These are phyloP conservation scores for Coreoperca whiteheadi DNA, from an alignment of 2,113 vertebrate genomes.

Conservation along the genomic window DNA sequence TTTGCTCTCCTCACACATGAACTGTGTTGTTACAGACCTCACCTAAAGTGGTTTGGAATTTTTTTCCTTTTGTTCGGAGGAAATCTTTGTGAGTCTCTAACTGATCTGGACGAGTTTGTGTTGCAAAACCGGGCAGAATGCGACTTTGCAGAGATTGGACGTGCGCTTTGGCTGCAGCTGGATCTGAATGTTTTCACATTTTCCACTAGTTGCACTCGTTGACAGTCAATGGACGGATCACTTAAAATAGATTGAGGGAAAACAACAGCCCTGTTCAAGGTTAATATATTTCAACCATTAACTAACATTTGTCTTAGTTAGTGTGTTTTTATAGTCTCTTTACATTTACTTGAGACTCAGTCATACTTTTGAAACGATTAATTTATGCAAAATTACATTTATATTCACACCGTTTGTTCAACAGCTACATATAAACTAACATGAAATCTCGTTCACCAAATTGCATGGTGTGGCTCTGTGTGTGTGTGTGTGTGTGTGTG, in stretches of 20 bases:
- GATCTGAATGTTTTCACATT: conserved; percentile 2
- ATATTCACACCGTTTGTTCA: conserved; percentile 7
- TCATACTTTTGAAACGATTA: background rate
- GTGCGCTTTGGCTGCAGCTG: background rate
- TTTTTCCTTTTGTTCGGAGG: conserved; percentile 18
- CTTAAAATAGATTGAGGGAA: background rate
- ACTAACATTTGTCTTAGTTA: background rate
- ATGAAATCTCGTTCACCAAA: conserved; percentile 26
- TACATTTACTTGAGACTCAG: background rate
- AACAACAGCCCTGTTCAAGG: background rate
- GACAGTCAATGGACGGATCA: too few relatives aligned
- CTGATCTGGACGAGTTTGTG: conserved; percentile 20
- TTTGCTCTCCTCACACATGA: conserved; percentile 57
- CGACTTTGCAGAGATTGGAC: background rate
- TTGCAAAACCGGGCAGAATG: background rate
- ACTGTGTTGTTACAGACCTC: conserved; percentile 25
- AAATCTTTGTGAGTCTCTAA: conserved; percentile 27
- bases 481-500: conserved; percentile 37
- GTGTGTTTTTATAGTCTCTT: conserved; percentile 1
- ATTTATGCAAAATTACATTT: conserved; percentile 29
- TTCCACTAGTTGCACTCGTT: too few relatives aligned
- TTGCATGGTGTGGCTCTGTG: conserved; percentile 67
- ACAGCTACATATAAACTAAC: conserved; percentile 53
- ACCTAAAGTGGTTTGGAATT: conserved; percentile 25
- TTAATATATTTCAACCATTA: background rate